phyloP scores from a whole-genome alignment of 2,113 vertebrate genomes.

The Cygnus atratus region DNA sequence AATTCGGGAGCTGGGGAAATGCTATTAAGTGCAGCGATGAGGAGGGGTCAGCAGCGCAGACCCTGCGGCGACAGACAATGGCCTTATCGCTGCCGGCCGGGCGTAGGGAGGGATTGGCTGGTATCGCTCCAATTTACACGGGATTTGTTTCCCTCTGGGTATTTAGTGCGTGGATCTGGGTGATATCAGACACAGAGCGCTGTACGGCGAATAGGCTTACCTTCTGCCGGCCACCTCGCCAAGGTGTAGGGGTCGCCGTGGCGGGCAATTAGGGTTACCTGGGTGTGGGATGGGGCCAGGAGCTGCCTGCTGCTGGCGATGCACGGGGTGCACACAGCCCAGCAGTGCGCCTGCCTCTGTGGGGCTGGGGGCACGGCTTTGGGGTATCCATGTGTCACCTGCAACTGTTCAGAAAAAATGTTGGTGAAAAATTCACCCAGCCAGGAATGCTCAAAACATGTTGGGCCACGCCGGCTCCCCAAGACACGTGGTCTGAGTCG shows the following conservation, averaged over 20 bases:
- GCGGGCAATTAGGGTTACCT: slow-evolving; percentile 69
- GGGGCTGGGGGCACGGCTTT: no score
- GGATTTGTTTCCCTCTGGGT: slow-evolving; percentile 65
- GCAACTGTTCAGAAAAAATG: background rate
- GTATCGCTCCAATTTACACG: slow-evolving; percentile 2
- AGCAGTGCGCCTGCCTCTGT: no score
- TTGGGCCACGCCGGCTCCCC: fast-evolving
- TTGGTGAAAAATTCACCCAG: background rate
- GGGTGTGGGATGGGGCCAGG: background rate
- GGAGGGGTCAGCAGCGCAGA: background rate
- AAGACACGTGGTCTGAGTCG: fast-evolving
- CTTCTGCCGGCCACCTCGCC: slow-evolving; percentile 60
- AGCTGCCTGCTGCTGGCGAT: slow-evolving; percentile 7
- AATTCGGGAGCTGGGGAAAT: background rate
- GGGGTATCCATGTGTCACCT: background rate
- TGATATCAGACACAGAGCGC: slow-evolving; percentile 63
- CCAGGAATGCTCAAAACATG: background rate
- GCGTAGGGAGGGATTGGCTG: slow-evolving; percentile 38
- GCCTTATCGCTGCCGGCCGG: slow-evolving; percentile 15
- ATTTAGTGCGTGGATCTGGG: slow-evolving; percentile 67
- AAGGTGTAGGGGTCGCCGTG: slow-evolving; percentile 60
- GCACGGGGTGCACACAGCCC: no score
- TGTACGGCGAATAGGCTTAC: slow-evolving; percentile 63
- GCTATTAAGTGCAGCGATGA: background rate
- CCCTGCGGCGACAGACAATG: slow-evolving; percentile 21